These are phyloP conservation scores for Agrotis puta DNA, from an alignment of 2,888 invertebrate species.

Conservation along the genomic window DNA sequence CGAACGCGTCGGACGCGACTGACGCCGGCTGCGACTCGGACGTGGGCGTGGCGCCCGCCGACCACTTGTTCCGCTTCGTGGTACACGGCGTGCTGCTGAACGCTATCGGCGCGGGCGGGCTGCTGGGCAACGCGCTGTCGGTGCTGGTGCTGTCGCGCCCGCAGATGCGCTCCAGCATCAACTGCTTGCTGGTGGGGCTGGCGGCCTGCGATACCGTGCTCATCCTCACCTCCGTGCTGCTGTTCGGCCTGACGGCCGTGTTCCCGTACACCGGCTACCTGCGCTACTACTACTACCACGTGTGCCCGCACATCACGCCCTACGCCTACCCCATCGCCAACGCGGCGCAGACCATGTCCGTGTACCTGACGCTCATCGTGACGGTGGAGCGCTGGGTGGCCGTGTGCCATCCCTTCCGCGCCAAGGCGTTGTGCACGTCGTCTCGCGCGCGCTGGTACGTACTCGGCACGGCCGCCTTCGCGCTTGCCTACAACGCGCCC, in stretches of 20 bases:
- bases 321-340: slow-evolving; percentile 96
- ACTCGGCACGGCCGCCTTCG: slow-evolving; percentile 94
- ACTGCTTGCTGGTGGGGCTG: slow-evolving; percentile 97
- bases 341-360: slow-evolving; percentile 97
- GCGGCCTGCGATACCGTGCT: slow-evolving; percentile 98
- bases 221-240: slow-evolving; percentile 95
- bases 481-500: slow-evolving; percentile 96
- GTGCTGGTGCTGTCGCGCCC: slow-evolving; percentile 97
- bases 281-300: slow-evolving; percentile 94
- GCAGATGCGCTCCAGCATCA: slow-evolving; percentile 98
- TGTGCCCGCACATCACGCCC: slow-evolving; percentile 95
- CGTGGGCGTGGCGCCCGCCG: slow-evolving; percentile 82
- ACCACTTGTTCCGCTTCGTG: slow-evolving; percentile 94
- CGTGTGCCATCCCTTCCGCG: slow-evolving; percentile 97
- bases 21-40: slow-evolving; percentile 83
- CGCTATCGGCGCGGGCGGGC: slow-evolving; percentile 95
- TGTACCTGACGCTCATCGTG: slow-evolving; percentile 97
- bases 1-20: slow-evolving; percentile 60
- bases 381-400: slow-evolving; percentile 98
- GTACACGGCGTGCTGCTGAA: slow-evolving; percentile 96
- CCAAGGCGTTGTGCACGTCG: slow-evolving; percentile 97
- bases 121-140: slow-evolving; percentile 97
- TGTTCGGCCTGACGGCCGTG: slow-evolving; percentile 97
- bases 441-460: slow-evolving; percentile 96
- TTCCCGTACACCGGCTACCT: slow-evolving; percentile 95